These are phyloP conservation scores for Sitta europaea DNA, from an alignment of 2,113 vertebrate genomes.

Conservation along the genomic window DNA sequence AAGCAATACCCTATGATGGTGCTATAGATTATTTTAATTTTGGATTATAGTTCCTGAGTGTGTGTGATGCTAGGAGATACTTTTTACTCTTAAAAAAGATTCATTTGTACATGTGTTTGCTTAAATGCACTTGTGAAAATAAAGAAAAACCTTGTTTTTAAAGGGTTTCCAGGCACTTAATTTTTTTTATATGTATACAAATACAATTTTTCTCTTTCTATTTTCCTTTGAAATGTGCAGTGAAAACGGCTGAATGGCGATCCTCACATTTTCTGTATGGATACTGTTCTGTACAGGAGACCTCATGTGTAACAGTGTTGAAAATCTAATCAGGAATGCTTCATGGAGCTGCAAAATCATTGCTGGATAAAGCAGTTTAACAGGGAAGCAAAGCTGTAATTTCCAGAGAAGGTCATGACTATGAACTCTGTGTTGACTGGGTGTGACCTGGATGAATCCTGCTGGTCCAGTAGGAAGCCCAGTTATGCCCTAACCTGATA, in stretches of 20 bases:
- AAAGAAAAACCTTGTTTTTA: neutral
- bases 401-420: slow-evolving; percentile 37
- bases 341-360: slow-evolving; percentile 31
- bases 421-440: neutral
- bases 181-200: neutral
- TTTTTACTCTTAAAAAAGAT: neutral
- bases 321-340: slow-evolving; percentile 59
- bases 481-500: neutral
- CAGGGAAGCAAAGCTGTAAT: slow-evolving; percentile 26
- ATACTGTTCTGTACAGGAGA: neutral
- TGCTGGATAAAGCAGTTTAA: slow-evolving; percentile 52
- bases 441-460: neutral
- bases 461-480: neutral
- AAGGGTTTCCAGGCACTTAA: neutral
- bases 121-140: neutral
- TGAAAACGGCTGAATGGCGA: neutral
- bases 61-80: neutral
- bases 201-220: neutral
- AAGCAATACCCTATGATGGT: neutral
- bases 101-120: neutral
- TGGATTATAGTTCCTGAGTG: neutral
- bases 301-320: slow-evolving; percentile 39
- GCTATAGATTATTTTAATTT: neutral
- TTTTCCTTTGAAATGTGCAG: neutral
- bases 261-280: neutral